phyloP scores from a whole-genome alignment of 1,140 invertebrate genomes.

The Calephelis virginiensis region DNA sequence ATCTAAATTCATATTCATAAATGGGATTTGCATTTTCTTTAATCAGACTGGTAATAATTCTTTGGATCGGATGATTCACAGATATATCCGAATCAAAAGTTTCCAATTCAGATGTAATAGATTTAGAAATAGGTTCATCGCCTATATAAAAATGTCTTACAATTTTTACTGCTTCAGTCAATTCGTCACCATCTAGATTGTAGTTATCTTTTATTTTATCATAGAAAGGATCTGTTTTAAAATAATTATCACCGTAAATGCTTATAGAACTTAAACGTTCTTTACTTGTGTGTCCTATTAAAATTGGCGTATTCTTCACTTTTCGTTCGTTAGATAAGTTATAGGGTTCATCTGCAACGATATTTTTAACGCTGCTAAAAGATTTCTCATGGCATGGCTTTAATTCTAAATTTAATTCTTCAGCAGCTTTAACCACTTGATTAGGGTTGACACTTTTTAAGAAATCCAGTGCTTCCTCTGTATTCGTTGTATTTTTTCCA shows the following conservation, averaged over 20 bases:
- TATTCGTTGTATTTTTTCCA: constrained; percentile 51
- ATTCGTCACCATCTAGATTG: constrained; percentile 47
- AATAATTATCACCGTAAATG: constrained; percentile 42
- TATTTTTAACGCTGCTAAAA: constrained; percentile 59
- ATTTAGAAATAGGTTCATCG: constrained; percentile 45
- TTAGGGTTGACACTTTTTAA: constrained; percentile 40
- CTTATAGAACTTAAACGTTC: constrained; percentile 38
- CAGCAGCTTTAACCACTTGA: constrained; percentile 49
- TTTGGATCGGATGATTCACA: constrained; percentile 55
- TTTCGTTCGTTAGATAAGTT: constrained; percentile 53
- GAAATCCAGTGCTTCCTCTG: constrained; percentile 52
- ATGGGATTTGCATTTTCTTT: constrained; percentile 54
- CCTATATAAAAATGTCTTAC: constrained; percentile 63
- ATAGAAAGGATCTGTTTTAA: constrained; percentile 54
- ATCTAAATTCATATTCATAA: constrained; percentile 62
- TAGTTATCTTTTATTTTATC: constrained; percentile 53
- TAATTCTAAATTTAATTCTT: constrained; percentile 46
- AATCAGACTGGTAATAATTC: constrained; percentile 46
- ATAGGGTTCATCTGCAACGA: constrained; percentile 56
- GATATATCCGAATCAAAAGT: constrained; percentile 59
- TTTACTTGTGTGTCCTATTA: constrained; percentile 58
- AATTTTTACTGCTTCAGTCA: constrained; percentile 40
- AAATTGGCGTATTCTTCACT: constrained; percentile 53
- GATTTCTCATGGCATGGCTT: constrained; percentile 62
- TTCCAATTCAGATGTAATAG: constrained; percentile 39